Percentiles rank a stretch among this genome's conserved stretches.
Evolutionary conservation across 2,797 vertebrate genomes (phyloP).

Genomic region (Cetoscarus ocellatus): DNA sequence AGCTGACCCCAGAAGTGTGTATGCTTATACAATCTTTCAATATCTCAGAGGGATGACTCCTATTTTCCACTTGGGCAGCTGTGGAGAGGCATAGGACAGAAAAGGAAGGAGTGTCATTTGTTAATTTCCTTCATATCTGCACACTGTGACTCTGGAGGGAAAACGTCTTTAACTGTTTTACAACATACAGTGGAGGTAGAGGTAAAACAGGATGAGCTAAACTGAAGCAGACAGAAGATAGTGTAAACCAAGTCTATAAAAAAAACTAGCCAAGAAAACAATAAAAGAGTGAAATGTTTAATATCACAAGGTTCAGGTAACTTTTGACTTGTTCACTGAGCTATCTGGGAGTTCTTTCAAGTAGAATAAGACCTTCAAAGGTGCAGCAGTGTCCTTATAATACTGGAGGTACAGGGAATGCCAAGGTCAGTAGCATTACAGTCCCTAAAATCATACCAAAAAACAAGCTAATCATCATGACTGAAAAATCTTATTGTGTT

Average conservation of each 20-base stretch:
- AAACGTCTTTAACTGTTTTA: slow-evolving; percentile 43
- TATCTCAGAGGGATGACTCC: slow-evolving; percentile 60
- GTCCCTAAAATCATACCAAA: too few species aligned
- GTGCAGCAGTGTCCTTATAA: too few species aligned
- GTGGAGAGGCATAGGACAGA: slow-evolving; percentile 31
- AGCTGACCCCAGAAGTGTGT: slow-evolving; percentile 39
- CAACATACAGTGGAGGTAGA: slow-evolving; percentile 31
- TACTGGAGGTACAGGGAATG: too few species aligned
- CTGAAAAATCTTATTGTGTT: too few species aligned
- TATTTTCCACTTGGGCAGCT: slow-evolving; percentile 57
- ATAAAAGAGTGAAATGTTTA: too few species aligned
- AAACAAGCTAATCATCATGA: too few species aligned
- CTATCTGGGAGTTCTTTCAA: too few species aligned
- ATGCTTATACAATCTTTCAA: slow-evolving; percentile 46
- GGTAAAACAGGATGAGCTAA: not conserved
- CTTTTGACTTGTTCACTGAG: too few species aligned
- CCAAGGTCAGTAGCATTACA: too few species aligned
- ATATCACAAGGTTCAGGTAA: too few species aligned
- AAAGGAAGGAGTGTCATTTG: slow-evolving; percentile 40
- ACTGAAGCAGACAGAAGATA: slow-evolving; percentile 8
- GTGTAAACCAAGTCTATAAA: slow-evolving; percentile 12
- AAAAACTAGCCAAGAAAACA: slow-evolving; percentile 11
- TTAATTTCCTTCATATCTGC: slow-evolving; percentile 9
- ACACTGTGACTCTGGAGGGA: slow-evolving; percentile 24
- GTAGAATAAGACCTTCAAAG: too few species aligned